Percentiles rank a stretch among this genome's conserved stretches.
Evolutionary conservation across 2,113 vertebrate species (phyloP).

Genomic region (Hydropotes inermis): DNA sequence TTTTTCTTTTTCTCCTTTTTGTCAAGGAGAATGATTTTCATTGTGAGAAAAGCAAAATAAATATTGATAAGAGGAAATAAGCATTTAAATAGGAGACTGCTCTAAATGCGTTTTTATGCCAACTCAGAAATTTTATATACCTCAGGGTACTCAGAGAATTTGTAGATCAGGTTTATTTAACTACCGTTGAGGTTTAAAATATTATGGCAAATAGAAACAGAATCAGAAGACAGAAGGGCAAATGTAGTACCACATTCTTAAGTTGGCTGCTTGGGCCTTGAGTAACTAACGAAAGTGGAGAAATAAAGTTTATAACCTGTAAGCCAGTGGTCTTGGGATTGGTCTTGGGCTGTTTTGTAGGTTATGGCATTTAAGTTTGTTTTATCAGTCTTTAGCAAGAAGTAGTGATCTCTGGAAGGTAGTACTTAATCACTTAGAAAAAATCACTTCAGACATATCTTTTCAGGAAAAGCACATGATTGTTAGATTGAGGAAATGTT

Average conservation of each 20-base stretch:
- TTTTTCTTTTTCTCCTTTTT: not conserved
- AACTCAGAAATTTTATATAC: conserved; percentile 2
- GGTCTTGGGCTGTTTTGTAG: not conserved
- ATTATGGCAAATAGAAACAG: not conserved
- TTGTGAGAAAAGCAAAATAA: conserved; percentile 62
- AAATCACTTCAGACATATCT: not conserved
- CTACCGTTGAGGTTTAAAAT: not conserved
- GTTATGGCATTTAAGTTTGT: not conserved
- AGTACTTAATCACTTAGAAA: not conserved
- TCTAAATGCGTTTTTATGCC: not conserved
- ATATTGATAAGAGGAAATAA: conserved; percentile 20
- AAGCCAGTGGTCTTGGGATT: not conserved
- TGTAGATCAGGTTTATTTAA: conserved; percentile 32
- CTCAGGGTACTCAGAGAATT: not conserved
- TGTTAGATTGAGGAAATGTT: not conserved
- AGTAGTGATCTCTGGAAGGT: not conserved
- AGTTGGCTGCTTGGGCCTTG: not conserved
- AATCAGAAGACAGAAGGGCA: not conserved
- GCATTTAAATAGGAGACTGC: not conserved
- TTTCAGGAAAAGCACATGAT: not conserved
- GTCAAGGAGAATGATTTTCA: conserved; percentile 14
- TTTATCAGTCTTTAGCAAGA: not conserved
- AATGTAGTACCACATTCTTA: not conserved
- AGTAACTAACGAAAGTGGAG: not conserved
- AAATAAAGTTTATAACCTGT: not conserved